Conservation (phyloP, 2,113 vertebrate species). For the Limanda limanda region DNA sequence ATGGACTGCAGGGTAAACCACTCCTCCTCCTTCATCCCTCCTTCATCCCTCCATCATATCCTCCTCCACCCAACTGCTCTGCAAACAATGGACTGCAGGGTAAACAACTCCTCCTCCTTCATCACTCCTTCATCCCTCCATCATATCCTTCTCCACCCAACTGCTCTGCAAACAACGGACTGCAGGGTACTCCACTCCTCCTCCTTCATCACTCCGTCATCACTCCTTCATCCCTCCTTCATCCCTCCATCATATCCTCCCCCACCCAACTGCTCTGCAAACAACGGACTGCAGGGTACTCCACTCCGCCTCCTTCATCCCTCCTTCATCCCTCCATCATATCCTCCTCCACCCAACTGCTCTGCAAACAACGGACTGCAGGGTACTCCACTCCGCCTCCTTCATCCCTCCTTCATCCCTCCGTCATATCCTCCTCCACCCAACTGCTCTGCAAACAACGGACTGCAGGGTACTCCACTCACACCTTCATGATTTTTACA, state of each 20-base stretch:
- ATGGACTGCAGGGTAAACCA: slow-evolving; percentile 93
- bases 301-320: background rate
- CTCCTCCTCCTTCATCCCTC: background rate
- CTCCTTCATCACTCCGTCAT: no score
- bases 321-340: background rate
- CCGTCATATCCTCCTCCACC: slow-evolving; percentile 84
- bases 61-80: slow-evolving; percentile 92
- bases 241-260: slow-evolving; percentile 72
- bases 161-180: slow-evolving; percentile 94
- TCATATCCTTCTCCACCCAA: slow-evolving; percentile 85
- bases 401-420: background rate
- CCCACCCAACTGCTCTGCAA: slow-evolving; percentile 92
- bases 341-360: slow-evolving; percentile 90
- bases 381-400: slow-evolving; percentile 81
- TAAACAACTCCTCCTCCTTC: no score
- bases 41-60: slow-evolving; percentile 10
- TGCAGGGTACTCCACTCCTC: slow-evolving; percentile 90
- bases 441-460: slow-evolving; percentile 93
- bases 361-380: slow-evolving; percentile 95
- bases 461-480: slow-evolving; percentile 90
- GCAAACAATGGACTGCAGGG: slow-evolving; percentile 97
- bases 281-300: slow-evolving; percentile 96
- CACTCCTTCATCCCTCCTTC: background rate
- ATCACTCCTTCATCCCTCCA: background rate
- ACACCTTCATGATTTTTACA: no score